Base-by-base conservation (phyloP, 2,888 invertebrate genomes). In the Patella depressa region DNA sequence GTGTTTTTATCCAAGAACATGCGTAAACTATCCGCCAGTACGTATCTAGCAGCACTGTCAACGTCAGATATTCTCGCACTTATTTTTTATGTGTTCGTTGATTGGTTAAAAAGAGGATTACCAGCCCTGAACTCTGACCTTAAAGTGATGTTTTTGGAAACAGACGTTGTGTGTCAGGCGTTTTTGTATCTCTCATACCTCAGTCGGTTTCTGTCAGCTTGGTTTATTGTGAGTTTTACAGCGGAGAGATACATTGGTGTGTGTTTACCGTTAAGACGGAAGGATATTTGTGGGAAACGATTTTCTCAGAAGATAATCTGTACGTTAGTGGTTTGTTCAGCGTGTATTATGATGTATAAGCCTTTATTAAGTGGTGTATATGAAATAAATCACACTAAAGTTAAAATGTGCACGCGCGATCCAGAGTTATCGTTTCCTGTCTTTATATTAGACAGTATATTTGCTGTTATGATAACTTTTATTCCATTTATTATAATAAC, bases 11-110 rank as follows among this genome's bases (percentile, higher is more conserved):
- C 95, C 81, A 92, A 96, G 78, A 93, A 94, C 59, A 93, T 94
- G 81, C 93, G 95, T 17, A 85, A 85, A 54, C 82, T 89, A 29
- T 95, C 96, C 0, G 96, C 96, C 0, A 95, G 95, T 82, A 94
- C 95, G 84, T 97, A 97, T 90, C 92, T 97, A 80, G 94, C 95
- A 0, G 95, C 95, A 0, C 90, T 97, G 73, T 96, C 96, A 81
- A 96, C 96, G 89, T 95, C 95, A 0, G 93, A 95, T 4, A 95
- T 96, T 84, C 91, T 96, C 34, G 87, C 94, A 0, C 94, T 94
- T 17, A 90, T 96, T 2, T 93, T 96, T 71, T 91, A 88, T 79
- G 89, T 90, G 24, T 83, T 91, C 57, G 84, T 89, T 53, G 90
- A 90, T 79, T 90, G 90, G 90, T 77, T 90, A 53, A 84, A 85